Base-by-base conservation (phyloP, 1,140 invertebrate genomes). In the Mya arenaria region DNA sequence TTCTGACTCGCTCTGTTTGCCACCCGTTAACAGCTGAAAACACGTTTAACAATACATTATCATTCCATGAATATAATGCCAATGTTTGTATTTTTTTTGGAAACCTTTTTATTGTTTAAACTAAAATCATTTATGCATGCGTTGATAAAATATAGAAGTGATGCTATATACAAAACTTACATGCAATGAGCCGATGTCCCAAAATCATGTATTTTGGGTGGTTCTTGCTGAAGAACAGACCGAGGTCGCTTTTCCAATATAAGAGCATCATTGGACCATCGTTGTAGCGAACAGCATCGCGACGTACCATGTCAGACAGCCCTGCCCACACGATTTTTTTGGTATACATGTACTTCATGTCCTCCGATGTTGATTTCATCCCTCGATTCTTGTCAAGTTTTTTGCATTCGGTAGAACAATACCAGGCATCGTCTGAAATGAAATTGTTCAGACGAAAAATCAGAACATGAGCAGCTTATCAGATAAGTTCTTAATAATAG, bases 81-180 rank as follows among this genome's bases (percentile, higher is more conserved):
- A n/a, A n/a, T n/a, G n/a, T n/a, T n/a, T n/a, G n/a, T n/a, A n/a
- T n/a, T n/a, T n/a, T n/a, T n/a, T n/a, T n/a, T n/a, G n/a, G n/a
- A n/a, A n/a, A n/a, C n/a, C n/a, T n/a, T n/a, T n/a, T n/a, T n/a
- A n/a, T n/a, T n/a, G n/a, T n/a, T n/a, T n/a, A n/a, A n/a, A n/a
- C n/a, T n/a, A n/a, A n/a, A n/a, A n/a, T n/a, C n/a, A n/a, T n/a
- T n/a, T n/a, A n/a, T n/a, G n/a, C n/a, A n/a, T n/a, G n/a, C n/a
- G n/a, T n/a, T n/a, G n/a, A n/a, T n/a, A n/a, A n/a, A n/a, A n/a
- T n/a, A n/a, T n/a, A n/a, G n/a, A n/a, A n/a, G n/a, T n/a, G n/a
- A n/a, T n/a, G n/a, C n/a, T n/a, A n/a, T n/a, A n/a, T 52, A 52
- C 25, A 52, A 52, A n/a, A 23, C 68, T 55, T 72, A 72, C 68